Base-by-base conservation (phyloP, 92 coral and sea anemone species). In the Actinernus sp. region DNA sequence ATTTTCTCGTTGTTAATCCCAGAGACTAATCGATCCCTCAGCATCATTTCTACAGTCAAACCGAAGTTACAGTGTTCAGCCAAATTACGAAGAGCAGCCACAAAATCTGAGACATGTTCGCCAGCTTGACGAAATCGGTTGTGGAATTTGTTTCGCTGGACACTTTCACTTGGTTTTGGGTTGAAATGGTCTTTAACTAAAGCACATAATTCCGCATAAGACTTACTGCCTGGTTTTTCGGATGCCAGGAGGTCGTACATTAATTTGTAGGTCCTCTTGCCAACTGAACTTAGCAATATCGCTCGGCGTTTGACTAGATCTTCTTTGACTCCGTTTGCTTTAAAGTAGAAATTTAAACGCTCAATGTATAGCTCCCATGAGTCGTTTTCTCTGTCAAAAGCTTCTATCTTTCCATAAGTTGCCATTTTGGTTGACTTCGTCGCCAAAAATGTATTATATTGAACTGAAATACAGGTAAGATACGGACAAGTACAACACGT, bases 11-110 rank as follows among this genome's bases (percentile, higher is more conserved):
- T 34, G 34, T 40, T 64, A 48, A 80, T 71, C 14, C 68, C 80
- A 56, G 57, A 81, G 1, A 74, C 76, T 1, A 82, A 19, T 12
- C 84, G 26, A 49, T 74, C 79, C 0, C 74, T 72, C 27, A 83
- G 63, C 84, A 75, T 83, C 25, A 49, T 69, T 33, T 79, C 84
- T n/a, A 82, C 44, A 0, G 75, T 65, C 7, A 40, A 66, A 31
- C 76, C 74, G 55, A 72, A 72, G 34, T 55, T 25, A 43, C 78
- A 75, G 51, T 74, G 76, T 51, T 82, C 71, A 14, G 57, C 30
- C 24, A 84, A 41, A 23, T 80, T 61, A 19, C 66, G 30, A 39
- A 63, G 45, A 20, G 78, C 91, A 3, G 78, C 76, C 3, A 52
- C 39, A 26, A 52, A 52, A 52, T 52, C 39, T 17, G 58, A 52